Evolutionary conservation across 2,113 vertebrate genomes (phyloP).

Genomic region (Dinomys branickii): DNA sequence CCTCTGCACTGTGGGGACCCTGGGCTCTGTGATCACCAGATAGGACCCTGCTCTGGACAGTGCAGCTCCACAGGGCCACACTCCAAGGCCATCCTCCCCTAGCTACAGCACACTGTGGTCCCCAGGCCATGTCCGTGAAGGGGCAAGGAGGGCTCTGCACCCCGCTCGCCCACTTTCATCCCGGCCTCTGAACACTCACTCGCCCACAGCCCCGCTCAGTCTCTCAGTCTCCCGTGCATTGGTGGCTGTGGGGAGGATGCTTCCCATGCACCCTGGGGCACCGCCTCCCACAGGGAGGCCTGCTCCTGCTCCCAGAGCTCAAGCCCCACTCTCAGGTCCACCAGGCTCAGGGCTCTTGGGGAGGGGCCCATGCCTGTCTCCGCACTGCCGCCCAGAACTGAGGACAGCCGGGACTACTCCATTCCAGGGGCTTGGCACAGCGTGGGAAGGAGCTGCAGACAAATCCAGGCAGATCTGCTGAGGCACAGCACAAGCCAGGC

Average conservation of each 20-base stretch:
- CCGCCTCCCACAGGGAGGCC: not conserved
- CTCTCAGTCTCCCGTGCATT: too few relatives aligned
- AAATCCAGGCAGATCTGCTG: not conserved
- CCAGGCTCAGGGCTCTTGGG: not conserved
- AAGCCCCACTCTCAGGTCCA: not conserved
- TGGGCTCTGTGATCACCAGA: not conserved
- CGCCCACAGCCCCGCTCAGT: too few relatives aligned
- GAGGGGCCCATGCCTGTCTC: not conserved
- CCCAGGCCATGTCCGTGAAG: fast-evolving
- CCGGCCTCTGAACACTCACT: too few relatives aligned
- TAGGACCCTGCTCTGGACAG: too few relatives aligned
- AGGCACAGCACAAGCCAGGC: not conserved
- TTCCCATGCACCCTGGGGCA: not conserved
- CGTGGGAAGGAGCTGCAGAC: not conserved
- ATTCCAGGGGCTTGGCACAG: not conserved
- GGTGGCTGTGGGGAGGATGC: too few relatives aligned
- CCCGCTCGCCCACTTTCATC: too few relatives aligned
- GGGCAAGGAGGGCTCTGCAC: not conserved
- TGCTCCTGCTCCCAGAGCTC: not conserved
- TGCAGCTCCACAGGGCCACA: not conserved
- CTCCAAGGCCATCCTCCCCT: not conserved
- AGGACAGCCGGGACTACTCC: not conserved
- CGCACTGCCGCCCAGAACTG: too few relatives aligned
- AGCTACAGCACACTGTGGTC: too few relatives aligned
- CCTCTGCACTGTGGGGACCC: not conserved